Percentiles rank a stretch among this genome's conserved stretches.
Conservation (phyloP, 2,113 vertebrate genomes). For the Delphinapterus leucas region DNA sequence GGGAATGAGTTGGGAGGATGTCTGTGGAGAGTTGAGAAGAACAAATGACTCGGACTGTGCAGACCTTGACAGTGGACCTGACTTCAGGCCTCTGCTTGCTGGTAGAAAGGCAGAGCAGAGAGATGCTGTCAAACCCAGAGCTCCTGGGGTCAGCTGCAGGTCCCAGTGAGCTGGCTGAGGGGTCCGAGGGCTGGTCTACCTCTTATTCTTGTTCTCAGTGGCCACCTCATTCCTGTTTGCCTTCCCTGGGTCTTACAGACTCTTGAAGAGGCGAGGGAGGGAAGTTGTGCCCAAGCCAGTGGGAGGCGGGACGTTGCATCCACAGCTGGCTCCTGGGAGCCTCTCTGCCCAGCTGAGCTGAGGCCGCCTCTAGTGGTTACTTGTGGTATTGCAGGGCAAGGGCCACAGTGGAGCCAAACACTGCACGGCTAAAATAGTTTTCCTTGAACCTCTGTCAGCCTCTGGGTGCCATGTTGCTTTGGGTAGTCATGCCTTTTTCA, state of each 20-base stretch:
- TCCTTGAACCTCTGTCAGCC: not conserved
- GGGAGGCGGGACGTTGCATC: accelerated
- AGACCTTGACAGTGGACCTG: not conserved
- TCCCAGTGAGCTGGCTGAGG: not conserved
- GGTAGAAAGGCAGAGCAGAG: not conserved
- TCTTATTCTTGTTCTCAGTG: not conserved
- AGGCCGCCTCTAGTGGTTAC: not conserved
- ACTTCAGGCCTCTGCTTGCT: not conserved
- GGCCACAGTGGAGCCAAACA: not conserved
- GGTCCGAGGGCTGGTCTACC: not conserved
- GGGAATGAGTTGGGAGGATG: not conserved
- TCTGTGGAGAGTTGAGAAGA: not conserved
- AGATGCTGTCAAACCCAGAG: not conserved
- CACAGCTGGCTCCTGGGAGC: too few relatives aligned
- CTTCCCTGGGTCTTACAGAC: not conserved
- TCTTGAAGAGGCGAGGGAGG: not conserved
- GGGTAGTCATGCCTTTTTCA: not conserved
- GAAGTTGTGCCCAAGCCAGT: too few relatives aligned
- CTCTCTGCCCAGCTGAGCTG: not conserved
- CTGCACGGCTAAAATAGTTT: not conserved
- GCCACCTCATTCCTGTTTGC: not conserved
- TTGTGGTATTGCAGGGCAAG: not conserved
- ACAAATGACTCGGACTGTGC: not conserved
- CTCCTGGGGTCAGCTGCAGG: not conserved
- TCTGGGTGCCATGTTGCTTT: not conserved